A percentile compares a stretch with the other conserved stretches of the same genome.
Evolutionary conservation across 2,797 vertebrate species (phyloP).

Genomic region (Esox masquinongy): DNA sequence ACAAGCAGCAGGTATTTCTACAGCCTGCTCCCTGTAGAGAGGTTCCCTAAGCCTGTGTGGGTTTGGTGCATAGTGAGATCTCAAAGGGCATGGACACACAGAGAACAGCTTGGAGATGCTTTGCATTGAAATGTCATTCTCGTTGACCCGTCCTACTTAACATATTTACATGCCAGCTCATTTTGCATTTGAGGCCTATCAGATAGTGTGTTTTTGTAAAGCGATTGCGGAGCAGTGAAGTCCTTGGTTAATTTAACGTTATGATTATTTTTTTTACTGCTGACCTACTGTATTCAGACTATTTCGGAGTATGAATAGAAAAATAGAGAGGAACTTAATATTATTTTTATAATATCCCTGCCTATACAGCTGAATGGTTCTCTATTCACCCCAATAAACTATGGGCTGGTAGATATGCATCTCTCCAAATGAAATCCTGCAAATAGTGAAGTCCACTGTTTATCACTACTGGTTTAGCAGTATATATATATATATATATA

Average conservation of each 20-base stretch:
- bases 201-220: neutral
- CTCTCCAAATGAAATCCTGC: no score
- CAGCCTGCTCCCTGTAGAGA: neutral
- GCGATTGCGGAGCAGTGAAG: neutral
- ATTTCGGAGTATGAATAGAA: neutral
- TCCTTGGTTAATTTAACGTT: neutral
- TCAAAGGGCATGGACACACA: neutral
- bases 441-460: no score
- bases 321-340: neutral
- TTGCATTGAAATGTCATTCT: neutral
- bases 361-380: neutral
- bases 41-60: neutral
- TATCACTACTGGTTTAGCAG: no score
- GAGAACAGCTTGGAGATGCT: neutral
- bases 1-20: neutral
- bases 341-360: constrained; percentile 1
- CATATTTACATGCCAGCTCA: neutral
- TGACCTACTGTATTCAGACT: neutral
- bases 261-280: neutral
- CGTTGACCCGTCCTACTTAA: neutral
- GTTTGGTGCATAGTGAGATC: neutral
- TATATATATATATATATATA: no score
- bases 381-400: neutral
- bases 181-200: neutral
- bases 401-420: no score